Evolutionary conservation across 2,113 vertebrate species (phyloP), one percentile per base, ranked within the genome.

Genomic region (Zingel zingel): DNA sequence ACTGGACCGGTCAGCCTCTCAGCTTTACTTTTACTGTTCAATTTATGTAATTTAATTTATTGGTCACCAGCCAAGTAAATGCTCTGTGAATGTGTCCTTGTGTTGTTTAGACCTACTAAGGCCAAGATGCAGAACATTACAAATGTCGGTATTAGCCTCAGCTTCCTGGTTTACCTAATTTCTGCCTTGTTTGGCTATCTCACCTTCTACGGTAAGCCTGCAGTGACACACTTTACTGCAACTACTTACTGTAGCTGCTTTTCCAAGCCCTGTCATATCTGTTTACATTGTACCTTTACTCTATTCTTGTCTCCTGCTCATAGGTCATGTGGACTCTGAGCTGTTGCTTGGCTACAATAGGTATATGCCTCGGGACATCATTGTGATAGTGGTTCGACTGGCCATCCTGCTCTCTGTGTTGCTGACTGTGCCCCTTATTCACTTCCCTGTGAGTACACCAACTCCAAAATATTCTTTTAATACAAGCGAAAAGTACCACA

Each of bases 131-230:
- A 98, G 95, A 97, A 95, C 0, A 96, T 98, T 30, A 91, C 96
- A 2, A 95, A 97, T 73, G 93, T 96, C 58, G 94, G 96, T 59
- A 96, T 99, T 83, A 83, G 93, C 81, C 93, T 99, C 88, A 98
- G 97, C 92, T 97, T 97, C 86, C 78, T 97, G 18, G 70, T 99
- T 82, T 99, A 99, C 92, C 95, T 97, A 4, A 2, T 97, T 23
- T 98, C 97, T 36, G 97, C 98, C 0, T 89, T 99, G 21, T 99
- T 99, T 92, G 98, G 98, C 14, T 99, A 99, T 92, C 96, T 99
- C 88, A 99, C 98, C 39, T 99, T 99, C 95, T 99, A 97, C 65
- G 93, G 98, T 99, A 91, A 94, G 95, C 51, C 58, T 23, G n/a
- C n/a, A 61, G 11, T 19, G 50, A 83, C 74, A 67, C 45, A 43